Evolutionary conservation across 2,113 vertebrate genomes (phyloP).

Genomic region (Tachuris rubrigastra): DNA sequence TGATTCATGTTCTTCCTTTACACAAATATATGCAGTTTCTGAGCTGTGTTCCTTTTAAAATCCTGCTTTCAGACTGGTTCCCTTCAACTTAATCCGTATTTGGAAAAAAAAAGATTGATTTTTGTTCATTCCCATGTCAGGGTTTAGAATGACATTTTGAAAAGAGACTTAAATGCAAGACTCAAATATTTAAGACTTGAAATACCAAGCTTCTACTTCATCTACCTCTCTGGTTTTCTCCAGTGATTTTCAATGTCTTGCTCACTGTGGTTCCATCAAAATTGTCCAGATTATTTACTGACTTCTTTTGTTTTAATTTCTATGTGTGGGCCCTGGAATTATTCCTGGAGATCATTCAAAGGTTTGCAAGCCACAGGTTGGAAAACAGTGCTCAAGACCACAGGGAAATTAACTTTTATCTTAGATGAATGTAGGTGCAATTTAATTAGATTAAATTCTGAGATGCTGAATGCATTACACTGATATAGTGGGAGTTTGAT

Average conservation of each 20-base stretch:
- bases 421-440: background rate
- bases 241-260: background rate
- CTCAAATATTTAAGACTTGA: background rate
- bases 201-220: background rate
- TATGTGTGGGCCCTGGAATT: background rate
- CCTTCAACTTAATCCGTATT: background rate
- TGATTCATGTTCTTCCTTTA: background rate
- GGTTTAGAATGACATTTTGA: constrained; percentile 18
- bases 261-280: background rate
- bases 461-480: constrained; percentile 16
- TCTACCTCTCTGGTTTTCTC: background rate
- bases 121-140: background rate
- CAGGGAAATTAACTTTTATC: constrained; percentile 50
- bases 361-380: background rate
- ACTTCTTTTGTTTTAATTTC: background rate
- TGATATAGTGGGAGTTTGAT: constrained; percentile 3
- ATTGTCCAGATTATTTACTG: background rate
- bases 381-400: background rate
- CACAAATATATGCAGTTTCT: background rate
- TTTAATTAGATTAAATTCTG: constrained; percentile 40
- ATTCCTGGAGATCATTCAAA: background rate
- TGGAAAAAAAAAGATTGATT: background rate
- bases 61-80: background rate
- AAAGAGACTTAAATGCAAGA: background rate
- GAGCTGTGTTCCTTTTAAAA: background rate